Evolutionary conservation across 2,113 vertebrate species (phyloP), one percentile per base, ranked within the genome.

Genomic region (Dipodomys stephensi): DNA sequence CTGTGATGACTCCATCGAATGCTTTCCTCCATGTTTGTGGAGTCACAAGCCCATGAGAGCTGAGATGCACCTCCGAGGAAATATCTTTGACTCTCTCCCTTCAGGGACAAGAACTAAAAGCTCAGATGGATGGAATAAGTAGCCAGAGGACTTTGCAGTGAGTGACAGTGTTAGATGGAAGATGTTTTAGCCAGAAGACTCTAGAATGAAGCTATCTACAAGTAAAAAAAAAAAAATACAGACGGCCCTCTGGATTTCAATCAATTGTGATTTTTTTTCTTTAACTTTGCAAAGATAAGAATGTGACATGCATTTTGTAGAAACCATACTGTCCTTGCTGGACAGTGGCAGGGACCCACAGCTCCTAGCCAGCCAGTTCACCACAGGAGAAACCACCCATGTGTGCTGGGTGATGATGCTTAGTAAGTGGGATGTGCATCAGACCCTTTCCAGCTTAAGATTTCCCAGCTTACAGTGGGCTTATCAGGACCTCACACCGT

Each of bases 81-180:
- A 79, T 64, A 27, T 67, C 11, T 67, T 71, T 7, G 1, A 62
- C 10, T 20, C 30, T 35, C 83, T 88, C 35, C 60, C 64, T 53
- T 88, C n/a, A 88, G 39, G 53, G 28, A 19, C 22, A 49, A 95
- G 53, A 94, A 73, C 32, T 64, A 62, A 60, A 64, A 73, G 19
- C 15, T 78, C 22, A 11, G 12, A 44, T 53, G 71, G 25, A 53
- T 57, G 53, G 32, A 30, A 15, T 53, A 30, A 19, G 62, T 35
- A 6, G 2, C 30, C 49, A 39, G 7, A 69, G 28, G 49, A 60
- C 49, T 85, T 57, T 78, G 53, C 18, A 49, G 20, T 25, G 44
- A 85, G 79, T n/a, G 44, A 62, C 39, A 60, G 60, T 3, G 2
- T 35, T 49, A 60, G 49, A 65, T 2, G 28, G 28, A 67, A 74